A percentile compares a stretch with the other conserved stretches of the same genome.
phyloP scores from a whole-genome alignment of 2,113 vertebrate species.

The Paracanthobrama guichenoti region DNA sequence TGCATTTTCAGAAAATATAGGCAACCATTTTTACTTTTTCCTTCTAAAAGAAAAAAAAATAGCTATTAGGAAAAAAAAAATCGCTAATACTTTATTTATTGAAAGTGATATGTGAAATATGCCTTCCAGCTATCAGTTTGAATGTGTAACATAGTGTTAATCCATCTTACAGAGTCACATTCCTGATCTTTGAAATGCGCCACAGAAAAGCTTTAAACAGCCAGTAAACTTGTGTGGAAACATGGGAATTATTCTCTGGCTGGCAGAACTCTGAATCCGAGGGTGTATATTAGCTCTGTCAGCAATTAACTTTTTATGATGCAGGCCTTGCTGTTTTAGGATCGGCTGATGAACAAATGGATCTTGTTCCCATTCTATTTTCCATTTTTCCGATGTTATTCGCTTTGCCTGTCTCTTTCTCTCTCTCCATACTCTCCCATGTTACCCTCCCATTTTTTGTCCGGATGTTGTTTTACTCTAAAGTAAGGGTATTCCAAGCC shows the following conservation, averaged over 20 bases:
- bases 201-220: constrained; percentile 22
- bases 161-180: constrained; percentile 24
- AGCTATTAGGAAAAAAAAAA: neutral
- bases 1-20: neutral
- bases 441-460: neutral
- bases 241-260: constrained; percentile 11
- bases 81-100: neutral
- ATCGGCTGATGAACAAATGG: constrained; percentile 33
- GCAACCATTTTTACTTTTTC: neutral
- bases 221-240: neutral
- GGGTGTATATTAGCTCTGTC: constrained; percentile 19
- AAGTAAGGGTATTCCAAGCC: neutral
- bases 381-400: neutral
- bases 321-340: constrained; percentile 27
- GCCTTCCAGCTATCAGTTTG: constrained; percentile 9
- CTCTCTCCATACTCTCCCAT: neutral
- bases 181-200: constrained; percentile 26
- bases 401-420: neutral
- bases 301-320: constrained; percentile 43
- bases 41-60: neutral
- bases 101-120: neutral
- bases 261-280: constrained; percentile 3
- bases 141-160: constrained; percentile 3
- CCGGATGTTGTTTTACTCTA: constrained; percentile 26
- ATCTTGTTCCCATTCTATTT: constrained; percentile 7